Conservation (phyloP, 2,888 invertebrate species). For the Proisotoma minuta region DNA sequence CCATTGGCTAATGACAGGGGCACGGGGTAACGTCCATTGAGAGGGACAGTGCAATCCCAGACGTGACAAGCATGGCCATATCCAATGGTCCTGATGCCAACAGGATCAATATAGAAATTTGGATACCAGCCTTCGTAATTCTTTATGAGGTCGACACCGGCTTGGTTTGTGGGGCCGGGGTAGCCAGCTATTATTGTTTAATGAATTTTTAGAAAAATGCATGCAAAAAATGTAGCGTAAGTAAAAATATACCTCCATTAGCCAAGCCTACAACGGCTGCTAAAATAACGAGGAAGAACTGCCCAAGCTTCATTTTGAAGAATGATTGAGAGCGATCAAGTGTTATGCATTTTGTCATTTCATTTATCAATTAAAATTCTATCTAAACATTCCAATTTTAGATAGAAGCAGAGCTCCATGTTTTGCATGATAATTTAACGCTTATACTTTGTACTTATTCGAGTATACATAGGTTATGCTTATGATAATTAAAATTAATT, state of each 20-base stretch:
- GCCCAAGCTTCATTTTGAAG: too few relatives aligned
- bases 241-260: background rate
- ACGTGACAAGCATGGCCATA: constrained; percentile 42
- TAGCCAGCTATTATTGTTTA: constrained; percentile 21
- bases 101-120: constrained; percentile 43
- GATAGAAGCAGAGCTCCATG: too few relatives aligned
- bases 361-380: too few relatives aligned
- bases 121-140: constrained; percentile 45
- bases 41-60: constrained; percentile 39
- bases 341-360: too few relatives aligned
- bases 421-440: too few relatives aligned
- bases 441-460: too few relatives aligned
- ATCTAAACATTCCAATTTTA: too few relatives aligned
- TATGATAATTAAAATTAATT: too few relatives aligned
- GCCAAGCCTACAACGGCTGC: background rate
- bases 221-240: background rate
- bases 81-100: constrained; percentile 35
- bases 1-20: constrained; percentile 36
- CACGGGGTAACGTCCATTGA: constrained; percentile 39
- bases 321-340: too few relatives aligned
- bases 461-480: too few relatives aligned
- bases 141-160: constrained; percentile 40
- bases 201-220: background rate
- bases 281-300: too few relatives aligned
- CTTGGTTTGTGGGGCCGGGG: constrained; percentile 42